Conservation (phyloP, 2,113 vertebrate genomes). For the Archilochus colubris region DNA sequence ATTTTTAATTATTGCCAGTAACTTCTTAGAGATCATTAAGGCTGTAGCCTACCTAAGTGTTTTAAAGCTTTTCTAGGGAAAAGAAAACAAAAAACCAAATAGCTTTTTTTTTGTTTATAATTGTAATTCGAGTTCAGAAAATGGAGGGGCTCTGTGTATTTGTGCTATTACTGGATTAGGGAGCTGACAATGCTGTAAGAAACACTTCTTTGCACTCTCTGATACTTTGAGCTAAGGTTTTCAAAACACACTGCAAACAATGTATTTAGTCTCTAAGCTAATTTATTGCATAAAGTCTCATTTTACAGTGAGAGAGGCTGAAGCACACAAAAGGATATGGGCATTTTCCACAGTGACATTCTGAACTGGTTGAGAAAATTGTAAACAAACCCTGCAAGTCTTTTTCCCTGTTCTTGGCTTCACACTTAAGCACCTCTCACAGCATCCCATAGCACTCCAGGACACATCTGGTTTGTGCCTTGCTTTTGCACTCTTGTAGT, state of each 20-base stretch:
- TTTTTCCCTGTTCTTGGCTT: not conserved
- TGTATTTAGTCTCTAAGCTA: not conserved
- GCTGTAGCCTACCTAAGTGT: not conserved
- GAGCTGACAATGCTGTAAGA: not conserved
- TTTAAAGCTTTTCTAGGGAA: not conserved
- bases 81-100: not conserved
- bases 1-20: constrained; percentile 33
- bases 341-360: not conserved
- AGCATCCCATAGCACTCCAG: not conserved
- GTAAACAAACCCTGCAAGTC: not conserved
- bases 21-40: not conserved
- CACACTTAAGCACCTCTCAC: not conserved
- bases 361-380: not conserved
- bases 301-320: not conserved
- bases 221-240: not conserved
- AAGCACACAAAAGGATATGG: not conserved
- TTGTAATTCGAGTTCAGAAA: not conserved
- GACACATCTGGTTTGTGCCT: not conserved
- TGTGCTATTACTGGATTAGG: not conserved
- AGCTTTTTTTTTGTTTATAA: not conserved
- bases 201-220: not conserved
- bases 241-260: not conserved
- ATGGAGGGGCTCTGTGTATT: not conserved
- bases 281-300: not conserved
- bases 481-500: not conserved